Conservation (phyloP, 2,113 vertebrate genomes). For the Coturnix japonica region DNA sequence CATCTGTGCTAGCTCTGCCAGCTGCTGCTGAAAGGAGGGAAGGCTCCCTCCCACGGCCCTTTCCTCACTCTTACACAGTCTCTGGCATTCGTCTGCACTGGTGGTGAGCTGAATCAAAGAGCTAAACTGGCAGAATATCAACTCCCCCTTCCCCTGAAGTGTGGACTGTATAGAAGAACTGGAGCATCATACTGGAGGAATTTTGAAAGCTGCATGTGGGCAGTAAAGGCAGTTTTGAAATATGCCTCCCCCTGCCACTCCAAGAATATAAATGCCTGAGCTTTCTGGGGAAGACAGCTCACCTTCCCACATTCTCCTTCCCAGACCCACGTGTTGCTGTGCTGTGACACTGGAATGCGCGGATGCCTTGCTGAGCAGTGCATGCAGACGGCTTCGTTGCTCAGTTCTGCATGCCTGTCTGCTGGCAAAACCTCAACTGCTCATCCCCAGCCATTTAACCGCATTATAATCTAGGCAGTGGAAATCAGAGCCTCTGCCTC, state of each 20-base stretch:
- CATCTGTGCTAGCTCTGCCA: not conserved
- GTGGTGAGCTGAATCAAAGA: not conserved
- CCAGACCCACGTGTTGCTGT: not conserved
- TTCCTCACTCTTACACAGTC: not conserved
- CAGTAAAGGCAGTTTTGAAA: slow-evolving; percentile 25
- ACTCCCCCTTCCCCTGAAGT: not conserved
- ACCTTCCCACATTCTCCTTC: not conserved
- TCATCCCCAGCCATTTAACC: not conserved
- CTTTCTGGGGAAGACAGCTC: not conserved
- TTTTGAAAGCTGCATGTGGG: slow-evolving; percentile 9
- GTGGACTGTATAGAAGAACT: not conserved
- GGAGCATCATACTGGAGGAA: not conserved
- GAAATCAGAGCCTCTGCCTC: not conserved
- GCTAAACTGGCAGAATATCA: not conserved
- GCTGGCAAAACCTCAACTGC: not conserved
- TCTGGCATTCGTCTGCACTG: not conserved
- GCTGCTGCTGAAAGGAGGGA: not conserved
- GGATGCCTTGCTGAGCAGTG: not conserved
- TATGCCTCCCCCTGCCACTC: not conserved
- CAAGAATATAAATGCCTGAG: not conserved
- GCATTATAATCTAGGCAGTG: not conserved
- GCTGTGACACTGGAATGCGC: fast-evolving
- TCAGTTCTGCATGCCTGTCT: not conserved
- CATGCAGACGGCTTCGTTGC: fast-evolving
- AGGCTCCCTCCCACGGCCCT: not conserved